Percentiles rank a stretch among this genome's conserved stretches.
Evolutionary conservation across 2,888 invertebrate genomes (phyloP).

Genomic region (Hyppa rectilinea): DNA sequence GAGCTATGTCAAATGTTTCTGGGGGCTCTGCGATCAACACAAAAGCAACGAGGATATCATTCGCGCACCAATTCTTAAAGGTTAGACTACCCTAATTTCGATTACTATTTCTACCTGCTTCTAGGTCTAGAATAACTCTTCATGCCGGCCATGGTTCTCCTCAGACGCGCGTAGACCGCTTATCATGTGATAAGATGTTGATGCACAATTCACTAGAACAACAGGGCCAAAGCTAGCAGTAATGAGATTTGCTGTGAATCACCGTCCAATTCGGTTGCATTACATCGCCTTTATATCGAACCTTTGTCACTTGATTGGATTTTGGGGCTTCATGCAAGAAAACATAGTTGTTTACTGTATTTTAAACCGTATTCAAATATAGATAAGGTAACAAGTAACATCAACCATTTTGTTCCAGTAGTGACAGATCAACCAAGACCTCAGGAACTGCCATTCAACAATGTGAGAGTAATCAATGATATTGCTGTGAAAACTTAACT

Average conservation of each 20-base stretch:
- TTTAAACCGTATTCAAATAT: too few species aligned
- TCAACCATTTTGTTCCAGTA: constrained; percentile 74
- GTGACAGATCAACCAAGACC: constrained; percentile 79
- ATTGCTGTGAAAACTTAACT: constrained; percentile 42
- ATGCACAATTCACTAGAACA: not conserved
- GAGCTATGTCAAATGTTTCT: constrained; percentile 85
- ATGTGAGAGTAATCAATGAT: constrained; percentile 48
- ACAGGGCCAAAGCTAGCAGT: not conserved
- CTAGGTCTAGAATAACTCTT: not conserved
- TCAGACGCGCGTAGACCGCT: not conserved
- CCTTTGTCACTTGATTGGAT: not conserved
- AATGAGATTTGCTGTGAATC: not conserved
- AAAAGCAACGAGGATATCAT: constrained; percentile 73
- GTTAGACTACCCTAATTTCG: constrained; percentile 34
- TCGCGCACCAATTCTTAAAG: constrained; percentile 28
- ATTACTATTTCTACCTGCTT: not conserved
- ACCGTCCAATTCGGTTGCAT: not conserved
- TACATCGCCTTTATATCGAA: not conserved
- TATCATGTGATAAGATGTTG: not conserved
- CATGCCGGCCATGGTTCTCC: not conserved
- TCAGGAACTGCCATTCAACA: constrained; percentile 57
- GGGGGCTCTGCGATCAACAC: constrained; percentile 83
- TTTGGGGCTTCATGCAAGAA: not conserved
- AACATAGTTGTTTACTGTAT: too few species aligned
- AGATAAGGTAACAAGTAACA: too few species aligned